Conservation (phyloP, 2,113 vertebrate genomes). For the Erinaceus europaeus region DNA sequence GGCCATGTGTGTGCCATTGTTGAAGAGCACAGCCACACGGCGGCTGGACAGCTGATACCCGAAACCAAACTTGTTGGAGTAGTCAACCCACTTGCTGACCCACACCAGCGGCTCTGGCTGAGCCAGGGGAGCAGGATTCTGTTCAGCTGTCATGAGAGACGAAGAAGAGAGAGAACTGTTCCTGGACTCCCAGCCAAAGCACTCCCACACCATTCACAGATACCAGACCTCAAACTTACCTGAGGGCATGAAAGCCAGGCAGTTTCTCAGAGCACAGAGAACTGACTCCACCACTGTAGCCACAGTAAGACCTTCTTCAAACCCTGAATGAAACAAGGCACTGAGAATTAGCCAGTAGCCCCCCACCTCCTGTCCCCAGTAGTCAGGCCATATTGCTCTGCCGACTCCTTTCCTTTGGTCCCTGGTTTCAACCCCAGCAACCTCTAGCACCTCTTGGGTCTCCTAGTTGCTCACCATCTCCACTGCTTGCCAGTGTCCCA, state of each 20-base stretch:
- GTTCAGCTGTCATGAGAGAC: constrained; percentile 82
- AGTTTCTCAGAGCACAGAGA: constrained; percentile 88
- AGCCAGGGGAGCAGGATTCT: constrained; percentile 91
- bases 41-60: constrained; percentile 97
- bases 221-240: constrained; percentile 79
- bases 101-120: constrained; percentile 92
- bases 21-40: constrained; percentile 95
- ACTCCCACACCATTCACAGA: neutral
- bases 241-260: constrained; percentile 93
- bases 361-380: too few relatives aligned
- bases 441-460: neutral
- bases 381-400: neutral
- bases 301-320: constrained; percentile 91
- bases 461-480: constrained; percentile 86
- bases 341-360: neutral
- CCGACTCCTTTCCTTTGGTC: neutral
- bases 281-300: constrained; percentile 89
- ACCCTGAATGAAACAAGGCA: constrained; percentile 79
- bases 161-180: constrained; percentile 10
- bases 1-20: constrained; percentile 94
- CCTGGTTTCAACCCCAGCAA: neutral
- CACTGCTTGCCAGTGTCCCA: constrained; percentile 92
- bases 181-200: neutral
- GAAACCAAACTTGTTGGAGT: constrained; percentile 98
- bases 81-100: constrained; percentile 99